These are phyloP conservation scores for Pangasius krempfi DNA, from an alignment of 2,797 vertebrate genomes.

Conservation along the genomic window DNA sequence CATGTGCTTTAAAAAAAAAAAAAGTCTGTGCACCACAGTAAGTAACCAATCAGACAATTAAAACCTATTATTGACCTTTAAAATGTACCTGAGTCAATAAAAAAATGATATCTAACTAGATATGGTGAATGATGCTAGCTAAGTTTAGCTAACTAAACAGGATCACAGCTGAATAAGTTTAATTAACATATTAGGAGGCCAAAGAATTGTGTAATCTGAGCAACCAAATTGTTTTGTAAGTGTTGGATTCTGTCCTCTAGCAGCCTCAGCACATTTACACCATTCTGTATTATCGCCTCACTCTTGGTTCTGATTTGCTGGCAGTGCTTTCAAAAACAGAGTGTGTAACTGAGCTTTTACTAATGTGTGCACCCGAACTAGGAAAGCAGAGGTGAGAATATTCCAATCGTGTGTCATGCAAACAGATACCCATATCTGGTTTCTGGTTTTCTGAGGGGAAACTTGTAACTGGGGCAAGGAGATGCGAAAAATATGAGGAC, in stretches of 20 bases:
- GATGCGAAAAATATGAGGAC: slow-evolving; percentile 27
- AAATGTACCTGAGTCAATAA: not conserved
- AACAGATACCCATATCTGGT: slow-evolving; percentile 36
- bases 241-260: not conserved
- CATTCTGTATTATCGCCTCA: not conserved
- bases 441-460: slow-evolving; percentile 42
- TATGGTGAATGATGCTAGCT: not conserved
- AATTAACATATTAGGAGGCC: not conserved
- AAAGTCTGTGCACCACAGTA: not conserved
- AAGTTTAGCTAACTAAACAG: not conserved
- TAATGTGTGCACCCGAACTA: not conserved
- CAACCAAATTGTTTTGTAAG: not conserved
- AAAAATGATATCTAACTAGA: not conserved
- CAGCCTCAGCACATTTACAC: no score
- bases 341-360: slow-evolving; percentile 4
- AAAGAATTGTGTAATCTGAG: not conserved
- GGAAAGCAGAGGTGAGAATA: slow-evolving; percentile 18
- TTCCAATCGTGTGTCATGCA: slow-evolving; percentile 7
- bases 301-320: not conserved
- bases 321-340: not conserved
- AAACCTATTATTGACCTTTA: not conserved
- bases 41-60: not conserved
- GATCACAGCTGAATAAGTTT: not conserved
- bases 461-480: not conserved
- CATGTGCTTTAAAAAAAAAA: not conserved